These are phyloP conservation scores for Pseudopipra pipra DNA, from an alignment of 2,113 vertebrate species.

Conservation along the genomic window DNA sequence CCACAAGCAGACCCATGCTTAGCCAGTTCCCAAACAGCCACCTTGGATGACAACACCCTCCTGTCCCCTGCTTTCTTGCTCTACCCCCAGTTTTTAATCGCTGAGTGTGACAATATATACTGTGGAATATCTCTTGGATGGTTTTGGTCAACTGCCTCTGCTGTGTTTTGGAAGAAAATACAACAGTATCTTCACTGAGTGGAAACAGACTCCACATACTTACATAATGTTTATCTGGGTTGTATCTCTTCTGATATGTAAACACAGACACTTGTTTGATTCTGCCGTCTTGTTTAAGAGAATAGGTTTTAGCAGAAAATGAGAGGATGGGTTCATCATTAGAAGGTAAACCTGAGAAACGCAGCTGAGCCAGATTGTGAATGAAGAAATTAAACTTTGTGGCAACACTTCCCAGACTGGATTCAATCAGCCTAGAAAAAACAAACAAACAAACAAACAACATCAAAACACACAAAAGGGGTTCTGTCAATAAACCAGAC, in stretches of 20 bases:
- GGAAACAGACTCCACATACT: conserved; percentile 49
- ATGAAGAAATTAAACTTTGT: conserved; percentile 99
- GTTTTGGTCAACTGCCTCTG: neutral
- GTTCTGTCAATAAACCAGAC: neutral
- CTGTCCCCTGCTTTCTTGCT: neutral
- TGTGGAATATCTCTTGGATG: neutral
- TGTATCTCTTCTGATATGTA: conserved; percentile 98
- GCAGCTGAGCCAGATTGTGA: conserved; percentile 95
- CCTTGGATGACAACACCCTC: neutral
- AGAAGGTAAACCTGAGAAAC: conserved; percentile 93
- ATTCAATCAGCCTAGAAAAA: conserved; percentile 88
- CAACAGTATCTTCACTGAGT: neutral
- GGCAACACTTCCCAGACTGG: conserved; percentile 94
- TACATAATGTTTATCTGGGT: conserved; percentile 98
- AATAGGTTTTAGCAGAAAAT: conserved; percentile 93
- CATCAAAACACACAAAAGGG: neutral
- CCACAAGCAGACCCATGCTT: neutral
- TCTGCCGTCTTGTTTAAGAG: conserved; percentile 91
- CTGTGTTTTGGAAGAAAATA: neutral
- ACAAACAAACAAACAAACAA: neutral
- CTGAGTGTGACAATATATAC: neutral
- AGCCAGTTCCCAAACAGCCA: neutral
- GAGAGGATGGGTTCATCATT: conserved; percentile 95
- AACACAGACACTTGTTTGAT: conserved; percentile 91
- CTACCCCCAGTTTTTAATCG: neutral